Evolutionary conservation across 2,888 invertebrate species (phyloP).

Genomic region (Tachystola acroxantha): DNA sequence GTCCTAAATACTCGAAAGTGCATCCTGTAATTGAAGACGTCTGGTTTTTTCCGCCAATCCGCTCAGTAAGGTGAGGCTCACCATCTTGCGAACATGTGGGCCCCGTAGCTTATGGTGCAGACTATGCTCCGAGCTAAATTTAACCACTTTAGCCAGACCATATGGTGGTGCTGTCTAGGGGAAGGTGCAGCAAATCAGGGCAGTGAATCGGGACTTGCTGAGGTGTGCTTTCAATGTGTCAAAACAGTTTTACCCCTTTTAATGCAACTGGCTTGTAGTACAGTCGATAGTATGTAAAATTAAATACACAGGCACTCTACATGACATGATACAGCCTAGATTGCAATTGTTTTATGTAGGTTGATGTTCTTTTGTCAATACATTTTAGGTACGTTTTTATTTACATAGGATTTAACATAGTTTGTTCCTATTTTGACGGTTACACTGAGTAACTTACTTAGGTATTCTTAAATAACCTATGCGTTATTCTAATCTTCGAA

Average conservation of each 20-base stretch:
- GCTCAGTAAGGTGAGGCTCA: slow-evolving; percentile 57
- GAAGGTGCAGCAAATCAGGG: slow-evolving; percentile 42
- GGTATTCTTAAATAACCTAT: no score
- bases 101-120: slow-evolving; percentile 41
- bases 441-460: no score
- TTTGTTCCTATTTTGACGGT: not conserved
- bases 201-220: slow-evolving; percentile 10
- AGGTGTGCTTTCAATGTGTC: slow-evolving; percentile 20
- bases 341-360: no score
- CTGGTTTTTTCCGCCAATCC: slow-evolving; percentile 60
- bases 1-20: slow-evolving; percentile 50
- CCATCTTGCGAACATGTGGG: slow-evolving; percentile 73
- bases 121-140: slow-evolving; percentile 54
- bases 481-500: no score
- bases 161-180: slow-evolving; percentile 49
- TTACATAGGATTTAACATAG: not conserved
- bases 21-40: slow-evolving; percentile 74
- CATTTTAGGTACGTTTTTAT: not conserved
- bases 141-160: slow-evolving; percentile 65
- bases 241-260: slow-evolving; percentile 28
- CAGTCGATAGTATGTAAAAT: no score
- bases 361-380: no score
- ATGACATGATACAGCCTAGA: no score
- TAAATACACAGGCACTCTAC: no score
- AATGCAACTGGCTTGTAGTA: not conserved